A percentile compares a stretch with the other conserved stretches of the same genome.
These are phyloP conservation scores for Cnemophilus loriae DNA, from an alignment of 2,113 vertebrate species.

Conservation along the genomic window DNA sequence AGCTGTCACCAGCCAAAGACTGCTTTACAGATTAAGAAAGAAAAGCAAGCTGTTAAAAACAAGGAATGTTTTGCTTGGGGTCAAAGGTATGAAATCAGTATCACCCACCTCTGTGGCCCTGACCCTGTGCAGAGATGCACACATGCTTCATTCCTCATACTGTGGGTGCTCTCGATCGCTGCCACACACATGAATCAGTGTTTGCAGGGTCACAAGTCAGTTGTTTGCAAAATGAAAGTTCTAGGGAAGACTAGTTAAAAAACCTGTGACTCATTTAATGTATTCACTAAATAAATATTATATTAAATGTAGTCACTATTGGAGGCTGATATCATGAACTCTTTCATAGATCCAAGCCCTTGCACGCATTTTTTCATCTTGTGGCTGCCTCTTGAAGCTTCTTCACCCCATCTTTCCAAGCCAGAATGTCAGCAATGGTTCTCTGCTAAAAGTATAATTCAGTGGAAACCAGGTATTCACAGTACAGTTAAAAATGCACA, in stretches of 20 bases:
- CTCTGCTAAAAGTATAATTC: neutral
- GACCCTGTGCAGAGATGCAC: neutral
- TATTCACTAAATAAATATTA: neutral
- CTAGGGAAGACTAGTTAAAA: neutral
- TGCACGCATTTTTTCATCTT: neutral
- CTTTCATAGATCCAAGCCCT: neutral
- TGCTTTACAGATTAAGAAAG: conserved; percentile 48
- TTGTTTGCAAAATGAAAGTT: neutral
- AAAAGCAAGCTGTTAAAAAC: neutral
- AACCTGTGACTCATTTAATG: neutral
- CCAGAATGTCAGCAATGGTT: neutral
- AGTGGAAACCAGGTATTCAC: neutral
- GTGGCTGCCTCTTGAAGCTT: neutral
- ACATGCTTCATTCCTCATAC: neutral
- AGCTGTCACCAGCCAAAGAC: conserved; percentile 36
- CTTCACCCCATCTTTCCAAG: neutral
- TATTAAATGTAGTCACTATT: neutral
- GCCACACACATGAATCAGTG: neutral
- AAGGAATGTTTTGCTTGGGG: neutral
- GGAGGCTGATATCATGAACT: neutral
- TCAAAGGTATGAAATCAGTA: neutral
- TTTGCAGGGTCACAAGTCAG: neutral
- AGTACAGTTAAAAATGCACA: neutral
- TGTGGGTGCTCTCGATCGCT: neutral
- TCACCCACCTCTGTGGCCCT: neutral